Conservation (phyloP, 2,888 invertebrate species). For the Nomada ferruginata region DNA sequence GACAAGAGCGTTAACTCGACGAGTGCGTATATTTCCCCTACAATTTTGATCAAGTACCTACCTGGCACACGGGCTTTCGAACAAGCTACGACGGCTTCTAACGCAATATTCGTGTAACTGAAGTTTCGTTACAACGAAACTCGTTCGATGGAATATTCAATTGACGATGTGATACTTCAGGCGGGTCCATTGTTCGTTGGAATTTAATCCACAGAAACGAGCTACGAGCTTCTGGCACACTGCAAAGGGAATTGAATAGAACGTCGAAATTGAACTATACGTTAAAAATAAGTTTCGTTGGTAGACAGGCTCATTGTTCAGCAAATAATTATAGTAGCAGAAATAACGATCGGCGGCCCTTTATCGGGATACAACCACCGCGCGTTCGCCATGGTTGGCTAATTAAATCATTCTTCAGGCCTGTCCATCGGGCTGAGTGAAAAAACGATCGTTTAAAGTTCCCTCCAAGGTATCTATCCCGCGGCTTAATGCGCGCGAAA, state of each 20-base stretch:
- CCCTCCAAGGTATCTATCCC: constrained; percentile 41
- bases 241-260: not conserved
- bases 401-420: constrained; percentile 57
- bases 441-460: constrained; percentile 59
- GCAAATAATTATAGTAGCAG: too few species aligned
- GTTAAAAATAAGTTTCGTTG: not conserved
- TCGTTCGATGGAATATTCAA: constrained; percentile 14
- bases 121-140: constrained; percentile 1
- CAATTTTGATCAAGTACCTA: constrained; percentile 7
- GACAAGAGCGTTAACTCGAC: constrained; percentile 3
- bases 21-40: constrained; percentile 19
- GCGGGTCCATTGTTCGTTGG: constrained; percentile 4
- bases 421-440: constrained; percentile 6
- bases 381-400: not conserved
- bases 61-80: constrained; percentile 5
- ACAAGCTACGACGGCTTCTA: not conserved
- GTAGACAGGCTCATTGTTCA: too few species aligned
- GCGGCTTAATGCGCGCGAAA: constrained; percentile 48
- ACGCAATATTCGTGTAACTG: not conserved
- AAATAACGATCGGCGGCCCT: not conserved
- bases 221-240: not conserved
- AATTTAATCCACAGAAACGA: not conserved
- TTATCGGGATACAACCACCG: not conserved
- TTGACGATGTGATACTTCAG: constrained; percentile 13
- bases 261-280: not conserved